Base-by-base conservation (phyloP, 1,140 invertebrate species). In the Belonocnema kinseyi region DNA sequence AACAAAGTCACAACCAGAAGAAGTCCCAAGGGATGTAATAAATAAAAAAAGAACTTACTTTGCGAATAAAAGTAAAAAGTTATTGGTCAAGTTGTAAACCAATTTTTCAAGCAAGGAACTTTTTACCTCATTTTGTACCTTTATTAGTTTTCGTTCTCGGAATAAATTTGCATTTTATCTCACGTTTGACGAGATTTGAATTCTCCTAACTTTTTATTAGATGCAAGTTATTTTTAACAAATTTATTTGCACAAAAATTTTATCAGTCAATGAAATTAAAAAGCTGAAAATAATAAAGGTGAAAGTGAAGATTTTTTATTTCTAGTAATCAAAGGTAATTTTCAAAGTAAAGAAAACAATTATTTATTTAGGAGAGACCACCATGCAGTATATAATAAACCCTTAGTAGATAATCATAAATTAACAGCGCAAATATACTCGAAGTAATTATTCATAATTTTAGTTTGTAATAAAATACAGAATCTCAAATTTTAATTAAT, bases 201-300 rank as follows among this genome's bases (percentile, higher is more conserved):
- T 66, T 66, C 26, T 66, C 26, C 26, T 26, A 40, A 66, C 13
- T 66, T 66, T 66, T 66, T 66, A 66, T 66, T 21, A 16, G 16
- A 16, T 16, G 14, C 40, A 16, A 6, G 13, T 21, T 66, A 40
- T 66, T 4, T 12, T 16, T 66, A 16, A 6, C 3, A 14, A n/a
- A n/a, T 33, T 33, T 40, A 66, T 13, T 56, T 7, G 40, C 40
- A 26, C 5, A 3, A 6, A 6, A 33, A 3, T 6, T 66, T 33
- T 5, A 5, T 13, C 21, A 3, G 11, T 14, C 14, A 3, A 16
- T 66, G 21, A 19, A 19, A 13, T 21, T 58, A 4, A 21, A 26
- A 26, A 58, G 26, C 11, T 58, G 11, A 33, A 33, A 5, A 2
- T 33, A 5, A 33, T 33, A 5, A 33, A 5, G 26, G 2, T 33